A percentile compares a stretch with the other conserved stretches of the same genome.
phyloP scores from a whole-genome alignment of 2,797 vertebrate species.

The Onychomys torridus region DNA sequence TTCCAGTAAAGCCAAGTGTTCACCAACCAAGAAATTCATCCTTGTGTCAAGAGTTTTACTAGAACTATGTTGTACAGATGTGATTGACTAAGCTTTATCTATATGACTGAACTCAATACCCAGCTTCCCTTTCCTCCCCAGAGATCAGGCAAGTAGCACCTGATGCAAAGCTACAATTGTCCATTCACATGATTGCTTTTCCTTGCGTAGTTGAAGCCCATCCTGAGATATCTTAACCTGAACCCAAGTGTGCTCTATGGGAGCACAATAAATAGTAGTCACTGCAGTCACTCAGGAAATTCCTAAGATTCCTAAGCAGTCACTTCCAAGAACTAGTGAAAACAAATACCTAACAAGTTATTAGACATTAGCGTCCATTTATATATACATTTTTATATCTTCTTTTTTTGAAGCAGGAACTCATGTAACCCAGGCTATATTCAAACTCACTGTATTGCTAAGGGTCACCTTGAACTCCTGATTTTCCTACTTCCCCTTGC shows the following conservation, averaged over 20 bases:
- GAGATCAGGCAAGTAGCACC: background rate
- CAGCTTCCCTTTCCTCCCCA: background rate
- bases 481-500: background rate
- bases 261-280: background rate
- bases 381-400: background rate
- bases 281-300: background rate
- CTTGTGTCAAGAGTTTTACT: background rate
- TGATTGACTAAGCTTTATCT: background rate
- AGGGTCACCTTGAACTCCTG: background rate
- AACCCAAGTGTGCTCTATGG: background rate
- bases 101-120: background rate
- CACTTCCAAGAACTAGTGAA: background rate
- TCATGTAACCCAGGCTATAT: background rate
- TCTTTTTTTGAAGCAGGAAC: background rate
- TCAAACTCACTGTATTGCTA: background rate
- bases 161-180: background rate
- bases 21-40: background rate
- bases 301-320: background rate
- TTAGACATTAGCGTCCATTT: background rate
- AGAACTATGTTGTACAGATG: background rate
- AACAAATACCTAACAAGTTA: background rate
- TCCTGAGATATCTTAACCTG: background rate
- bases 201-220: background rate
- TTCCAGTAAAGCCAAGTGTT: background rate
- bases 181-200: background rate